These are phyloP conservation scores for Centropus bengalensis DNA, from an alignment of 2,113 vertebrate species.

Conservation along the genomic window DNA sequence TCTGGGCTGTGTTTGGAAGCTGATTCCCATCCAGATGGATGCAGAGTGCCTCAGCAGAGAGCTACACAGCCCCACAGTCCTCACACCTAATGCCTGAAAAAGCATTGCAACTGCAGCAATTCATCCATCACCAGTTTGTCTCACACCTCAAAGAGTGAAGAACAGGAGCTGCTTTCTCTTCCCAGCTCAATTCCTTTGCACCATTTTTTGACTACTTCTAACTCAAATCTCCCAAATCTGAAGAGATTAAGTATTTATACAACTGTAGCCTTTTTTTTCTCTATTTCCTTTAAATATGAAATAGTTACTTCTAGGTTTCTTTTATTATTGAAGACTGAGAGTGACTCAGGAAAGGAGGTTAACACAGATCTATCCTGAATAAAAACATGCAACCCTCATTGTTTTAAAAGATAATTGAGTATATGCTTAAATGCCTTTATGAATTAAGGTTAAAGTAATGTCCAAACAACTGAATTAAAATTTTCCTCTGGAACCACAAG, in stretches of 20 bases:
- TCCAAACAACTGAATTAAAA: background rate
- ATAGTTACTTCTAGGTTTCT: background rate
- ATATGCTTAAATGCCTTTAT: background rate
- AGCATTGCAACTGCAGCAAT: background rate
- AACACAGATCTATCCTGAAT: background rate
- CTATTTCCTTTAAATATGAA: background rate
- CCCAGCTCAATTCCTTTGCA: background rate
- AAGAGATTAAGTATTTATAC: background rate
- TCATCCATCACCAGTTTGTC: background rate
- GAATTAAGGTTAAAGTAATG: background rate
- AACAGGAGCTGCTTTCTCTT: background rate
- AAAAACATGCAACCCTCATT: background rate
- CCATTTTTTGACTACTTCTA: background rate
- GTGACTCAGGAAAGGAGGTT: background rate
- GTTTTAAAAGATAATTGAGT: background rate
- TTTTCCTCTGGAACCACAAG: background rate
- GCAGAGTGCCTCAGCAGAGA: background rate
- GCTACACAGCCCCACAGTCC: background rate
- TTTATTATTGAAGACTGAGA: background rate
- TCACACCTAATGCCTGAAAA: background rate
- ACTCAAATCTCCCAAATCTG: background rate
- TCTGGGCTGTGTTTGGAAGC: background rate
- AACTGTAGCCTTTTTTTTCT: background rate
- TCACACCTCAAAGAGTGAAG: background rate
- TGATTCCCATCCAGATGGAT: background rate